Evolutionary conservation across 1,140 invertebrate species (phyloP).

Genomic region (Gerris buenoi): DNA sequence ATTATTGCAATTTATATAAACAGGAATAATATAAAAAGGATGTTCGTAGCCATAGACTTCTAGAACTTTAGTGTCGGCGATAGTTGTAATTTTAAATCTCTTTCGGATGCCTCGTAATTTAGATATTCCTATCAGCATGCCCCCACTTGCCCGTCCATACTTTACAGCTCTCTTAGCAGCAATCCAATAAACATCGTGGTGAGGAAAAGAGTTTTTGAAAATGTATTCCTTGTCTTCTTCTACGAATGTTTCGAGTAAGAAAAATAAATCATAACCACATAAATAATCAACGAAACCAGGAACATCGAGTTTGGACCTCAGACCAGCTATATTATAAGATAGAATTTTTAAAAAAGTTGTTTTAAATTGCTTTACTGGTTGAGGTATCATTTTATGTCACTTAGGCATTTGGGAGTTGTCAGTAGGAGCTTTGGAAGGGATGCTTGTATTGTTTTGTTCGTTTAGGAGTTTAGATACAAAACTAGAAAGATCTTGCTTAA

Average conservation of each 20-base stretch:
- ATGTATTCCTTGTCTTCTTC: background rate
- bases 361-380: background rate
- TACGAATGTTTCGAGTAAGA: background rate
- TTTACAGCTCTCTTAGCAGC: background rate
- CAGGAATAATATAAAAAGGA: background rate
- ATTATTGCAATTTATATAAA: background rate
- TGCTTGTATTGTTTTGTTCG: background rate
- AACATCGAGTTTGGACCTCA: background rate
- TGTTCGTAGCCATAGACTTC: background rate
- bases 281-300: background rate
- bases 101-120: background rate
- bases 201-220: background rate
- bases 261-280: background rate
- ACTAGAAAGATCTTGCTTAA: background rate
- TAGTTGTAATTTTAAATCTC: background rate
- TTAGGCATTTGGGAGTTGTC: background rate
- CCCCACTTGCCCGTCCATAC: background rate
- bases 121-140: background rate
- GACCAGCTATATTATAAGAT: background rate
- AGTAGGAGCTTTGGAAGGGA: background rate
- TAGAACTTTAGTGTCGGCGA: background rate
- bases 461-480: background rate
- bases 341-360: background rate
- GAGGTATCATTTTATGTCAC: background rate
- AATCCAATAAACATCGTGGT: background rate